A percentile compares a stretch with the other conserved stretches of the same genome.
Evolutionary conservation across 2,797 vertebrate genomes (phyloP).

Genomic region (Podarcis lilfordi): DNA sequence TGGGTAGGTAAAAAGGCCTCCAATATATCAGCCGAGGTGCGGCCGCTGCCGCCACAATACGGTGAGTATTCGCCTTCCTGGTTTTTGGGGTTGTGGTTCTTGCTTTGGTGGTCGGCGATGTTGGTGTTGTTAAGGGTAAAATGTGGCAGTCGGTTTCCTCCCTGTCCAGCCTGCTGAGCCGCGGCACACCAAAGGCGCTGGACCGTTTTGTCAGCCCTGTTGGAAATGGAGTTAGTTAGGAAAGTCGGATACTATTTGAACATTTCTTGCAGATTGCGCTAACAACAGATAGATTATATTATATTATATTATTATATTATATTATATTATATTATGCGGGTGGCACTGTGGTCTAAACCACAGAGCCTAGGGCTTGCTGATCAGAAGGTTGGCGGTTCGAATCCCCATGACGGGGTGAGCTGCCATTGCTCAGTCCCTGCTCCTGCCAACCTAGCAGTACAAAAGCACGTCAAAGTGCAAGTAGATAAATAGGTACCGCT

Average conservation of each 20-base stretch:
- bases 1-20: slow-evolving; percentile 29
- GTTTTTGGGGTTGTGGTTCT: slow-evolving; percentile 6
- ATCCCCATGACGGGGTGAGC: too few species aligned
- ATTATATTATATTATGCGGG: too few species aligned
- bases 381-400: too few species aligned
- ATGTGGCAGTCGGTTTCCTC: slow-evolving; percentile 58
- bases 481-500: too few species aligned
- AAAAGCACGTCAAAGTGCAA: too few species aligned
- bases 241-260: neutral
- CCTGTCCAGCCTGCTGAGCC: neutral
- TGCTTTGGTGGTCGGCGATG: neutral
- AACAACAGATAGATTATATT: neutral
- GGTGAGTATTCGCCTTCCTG: slow-evolving; percentile 16
- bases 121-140: slow-evolving; percentile 57
- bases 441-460: too few species aligned
- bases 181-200: neutral
- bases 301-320: too few species aligned
- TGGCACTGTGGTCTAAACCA: too few species aligned
- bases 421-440: too few species aligned
- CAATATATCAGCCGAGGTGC: slow-evolving; percentile 24
- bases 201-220: slow-evolving; percentile 45
- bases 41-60: neutral
- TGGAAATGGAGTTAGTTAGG: neutral
- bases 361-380: too few species aligned
- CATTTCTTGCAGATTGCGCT: neutral